phyloP scores from a whole-genome alignment of 2,113 vertebrate genomes.

The Antidorcas marsupialis region DNA sequence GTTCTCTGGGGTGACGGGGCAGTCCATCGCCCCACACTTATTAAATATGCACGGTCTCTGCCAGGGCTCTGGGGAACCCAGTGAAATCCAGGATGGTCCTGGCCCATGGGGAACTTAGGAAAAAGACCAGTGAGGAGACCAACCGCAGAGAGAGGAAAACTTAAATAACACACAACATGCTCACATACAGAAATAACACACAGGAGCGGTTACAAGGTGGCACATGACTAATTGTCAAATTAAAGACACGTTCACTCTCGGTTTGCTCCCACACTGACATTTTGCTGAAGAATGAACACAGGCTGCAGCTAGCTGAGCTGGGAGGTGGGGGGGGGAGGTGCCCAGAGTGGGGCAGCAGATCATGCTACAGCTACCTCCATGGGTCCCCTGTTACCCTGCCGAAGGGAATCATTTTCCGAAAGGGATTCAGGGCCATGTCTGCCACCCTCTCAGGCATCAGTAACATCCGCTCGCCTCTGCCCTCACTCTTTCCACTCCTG shows the following conservation, averaged over 20 bases:
- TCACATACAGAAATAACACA: background rate
- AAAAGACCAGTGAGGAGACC: background rate
- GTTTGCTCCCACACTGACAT: constrained; percentile 67
- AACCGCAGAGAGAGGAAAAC: background rate
- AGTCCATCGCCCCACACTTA: background rate
- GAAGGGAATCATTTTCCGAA: background rate
- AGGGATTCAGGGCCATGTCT: background rate
- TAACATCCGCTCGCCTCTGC: background rate
- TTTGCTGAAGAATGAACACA: background rate
- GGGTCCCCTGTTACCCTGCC: accelerated
- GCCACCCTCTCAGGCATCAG: background rate
- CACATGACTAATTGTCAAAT: constrained; percentile 63
- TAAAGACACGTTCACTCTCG: constrained; percentile 19
- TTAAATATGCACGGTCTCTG: background rate
- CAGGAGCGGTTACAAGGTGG: background rate
- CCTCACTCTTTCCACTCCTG: background rate
- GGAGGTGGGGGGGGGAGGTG: background rate
- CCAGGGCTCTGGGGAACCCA: background rate
- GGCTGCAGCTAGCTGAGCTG: background rate
- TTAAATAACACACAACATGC: background rate
- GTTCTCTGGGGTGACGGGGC: background rate
- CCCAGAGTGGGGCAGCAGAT: background rate
- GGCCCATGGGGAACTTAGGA: background rate
- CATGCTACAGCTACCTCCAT: no score
- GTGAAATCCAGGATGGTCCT: background rate